These are phyloP conservation scores for Sylvilagus floridanus DNA, from an alignment of 2,797 vertebrate species.

Conservation along the genomic window DNA sequence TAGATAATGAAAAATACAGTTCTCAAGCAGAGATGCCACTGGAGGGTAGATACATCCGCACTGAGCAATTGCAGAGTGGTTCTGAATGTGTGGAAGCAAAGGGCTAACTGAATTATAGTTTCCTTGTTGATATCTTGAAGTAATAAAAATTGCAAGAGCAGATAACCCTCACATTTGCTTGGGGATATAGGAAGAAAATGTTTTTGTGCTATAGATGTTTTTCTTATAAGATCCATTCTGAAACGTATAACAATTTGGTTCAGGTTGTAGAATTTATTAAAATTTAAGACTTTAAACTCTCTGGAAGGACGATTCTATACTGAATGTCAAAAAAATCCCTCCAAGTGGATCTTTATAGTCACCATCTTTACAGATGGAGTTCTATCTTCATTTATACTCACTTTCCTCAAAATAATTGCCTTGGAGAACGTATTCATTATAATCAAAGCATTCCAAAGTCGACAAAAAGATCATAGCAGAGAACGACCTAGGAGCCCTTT, in stretches of 20 bases:
- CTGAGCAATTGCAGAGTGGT: neutral
- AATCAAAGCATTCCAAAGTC: neutral
- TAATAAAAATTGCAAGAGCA: slow-evolving; percentile 51
- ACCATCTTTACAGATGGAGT: slow-evolving; percentile 26
- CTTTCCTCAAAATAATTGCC: slow-evolving; percentile 58
- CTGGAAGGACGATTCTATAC: neutral
- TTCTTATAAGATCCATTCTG: slow-evolving; percentile 47
- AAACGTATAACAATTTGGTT: slow-evolving; percentile 52
- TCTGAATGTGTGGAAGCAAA: neutral
- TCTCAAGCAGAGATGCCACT: slow-evolving; percentile 38
- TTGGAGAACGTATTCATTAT: neutral
- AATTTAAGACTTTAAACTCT: slow-evolving; percentile 38
- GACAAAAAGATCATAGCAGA: neutral
- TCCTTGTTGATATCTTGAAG: slow-evolving; percentile 30
- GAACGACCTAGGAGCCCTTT: neutral
- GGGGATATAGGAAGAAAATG: slow-evolving; percentile 30
- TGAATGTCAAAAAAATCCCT: slow-evolving; percentile 37
- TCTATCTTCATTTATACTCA: slow-evolving; percentile 44
- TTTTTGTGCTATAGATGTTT: slow-evolving; percentile 14
- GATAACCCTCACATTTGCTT: neutral
- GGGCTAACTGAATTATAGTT: slow-evolving; percentile 45
- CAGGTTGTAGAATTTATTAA: slow-evolving; percentile 47
- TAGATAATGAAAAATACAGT: slow-evolving; percentile 74
- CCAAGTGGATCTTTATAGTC: slow-evolving; percentile 3
- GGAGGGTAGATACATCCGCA: neutral